These are phyloP conservation scores for Sturmia bella DNA, from an alignment of 2,888 invertebrate genomes.

Conservation along the genomic window DNA sequence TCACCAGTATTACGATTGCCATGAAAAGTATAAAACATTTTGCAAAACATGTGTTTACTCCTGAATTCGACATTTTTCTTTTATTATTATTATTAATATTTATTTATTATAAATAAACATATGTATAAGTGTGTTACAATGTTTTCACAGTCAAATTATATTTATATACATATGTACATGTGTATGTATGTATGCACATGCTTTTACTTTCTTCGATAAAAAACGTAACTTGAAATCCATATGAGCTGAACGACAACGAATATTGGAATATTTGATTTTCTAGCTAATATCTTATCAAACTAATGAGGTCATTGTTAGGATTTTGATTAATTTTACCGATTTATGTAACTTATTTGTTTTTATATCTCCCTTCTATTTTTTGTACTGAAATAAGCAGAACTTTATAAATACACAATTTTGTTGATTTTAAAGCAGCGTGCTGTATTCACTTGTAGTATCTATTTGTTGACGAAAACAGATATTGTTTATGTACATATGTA, in stretches of 20 bases:
- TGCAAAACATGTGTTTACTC: conserved; percentile 77
- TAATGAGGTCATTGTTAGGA: conserved; percentile 26
- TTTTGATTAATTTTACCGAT: conserved; percentile 48
- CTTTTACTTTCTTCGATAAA: conserved; percentile 23
- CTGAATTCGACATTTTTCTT: conserved; percentile 74
- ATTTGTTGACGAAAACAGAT: conserved; percentile 58
- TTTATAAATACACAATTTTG: neutral
- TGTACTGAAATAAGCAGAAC: conserved; percentile 2
- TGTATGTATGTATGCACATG: conserved; percentile 35
- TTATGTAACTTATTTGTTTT: conserved; percentile 18
- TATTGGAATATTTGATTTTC: conserved; percentile 21
- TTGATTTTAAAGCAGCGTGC: conserved; percentile 8
- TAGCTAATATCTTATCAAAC: conserved; percentile 60
- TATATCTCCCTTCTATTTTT: conserved; percentile 1
- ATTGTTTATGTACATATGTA: conserved; percentile 51
- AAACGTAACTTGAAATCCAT: neutral
- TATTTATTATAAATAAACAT: conserved; percentile 9
- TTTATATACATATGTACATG: no score
- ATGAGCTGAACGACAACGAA: neutral
- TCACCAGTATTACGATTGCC: conserved; percentile 78
- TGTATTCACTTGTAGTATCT: conserved; percentile 26
- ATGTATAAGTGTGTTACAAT: no score
- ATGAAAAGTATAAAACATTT: conserved; percentile 80
- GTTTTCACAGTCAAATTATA: no score
- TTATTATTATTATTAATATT: neutral